Conservation (phyloP, 2,113 vertebrate genomes). For the Aldabrachelys gigantea region DNA sequence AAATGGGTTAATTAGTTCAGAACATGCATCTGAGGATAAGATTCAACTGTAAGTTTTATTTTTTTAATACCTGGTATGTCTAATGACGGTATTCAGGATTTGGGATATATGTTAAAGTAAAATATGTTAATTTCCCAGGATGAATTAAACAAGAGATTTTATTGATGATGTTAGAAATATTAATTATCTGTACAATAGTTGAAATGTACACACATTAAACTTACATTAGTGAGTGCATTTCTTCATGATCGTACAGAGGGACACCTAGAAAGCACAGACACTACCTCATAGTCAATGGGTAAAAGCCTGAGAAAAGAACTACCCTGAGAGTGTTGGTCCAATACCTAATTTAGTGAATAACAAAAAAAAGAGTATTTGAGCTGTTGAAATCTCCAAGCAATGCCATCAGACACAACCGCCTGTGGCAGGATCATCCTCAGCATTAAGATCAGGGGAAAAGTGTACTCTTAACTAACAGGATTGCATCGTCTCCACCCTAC, state of each 20-base stretch:
- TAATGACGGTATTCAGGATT: neutral
- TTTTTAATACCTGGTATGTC: slow-evolving; percentile 22
- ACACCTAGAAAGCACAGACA: slow-evolving; percentile 64
- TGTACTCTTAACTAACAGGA: accelerated
- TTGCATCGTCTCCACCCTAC: accelerated
- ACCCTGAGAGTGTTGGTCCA: slow-evolving; percentile 48
- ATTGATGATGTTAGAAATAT: slow-evolving; percentile 16
- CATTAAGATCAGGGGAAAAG: neutral
- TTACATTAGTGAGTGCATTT: slow-evolving; percentile 54
- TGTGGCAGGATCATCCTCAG: neutral
- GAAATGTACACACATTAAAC: slow-evolving; percentile 51
- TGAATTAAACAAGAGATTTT: neutral
- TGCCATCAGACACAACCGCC: neutral
- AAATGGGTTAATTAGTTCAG: slow-evolving; percentile 72
- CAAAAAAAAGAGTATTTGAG: neutral
- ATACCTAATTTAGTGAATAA: slow-evolving; percentile 2
- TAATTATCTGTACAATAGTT: slow-evolving; percentile 29
- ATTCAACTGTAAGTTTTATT: neutral
- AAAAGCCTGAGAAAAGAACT: slow-evolving; percentile 53
- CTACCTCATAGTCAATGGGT: slow-evolving; percentile 33
- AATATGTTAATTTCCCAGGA: slow-evolving; percentile 31
- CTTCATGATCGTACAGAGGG: slow-evolving; percentile 5
- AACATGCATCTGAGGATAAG: slow-evolving; percentile 24
- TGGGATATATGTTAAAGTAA: slow-evolving; percentile 2
- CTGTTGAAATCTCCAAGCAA: accelerated